These are phyloP conservation scores for Accipiter virgatus DNA, from an alignment of 2,113 vertebrate species.

Conservation along the genomic window DNA sequence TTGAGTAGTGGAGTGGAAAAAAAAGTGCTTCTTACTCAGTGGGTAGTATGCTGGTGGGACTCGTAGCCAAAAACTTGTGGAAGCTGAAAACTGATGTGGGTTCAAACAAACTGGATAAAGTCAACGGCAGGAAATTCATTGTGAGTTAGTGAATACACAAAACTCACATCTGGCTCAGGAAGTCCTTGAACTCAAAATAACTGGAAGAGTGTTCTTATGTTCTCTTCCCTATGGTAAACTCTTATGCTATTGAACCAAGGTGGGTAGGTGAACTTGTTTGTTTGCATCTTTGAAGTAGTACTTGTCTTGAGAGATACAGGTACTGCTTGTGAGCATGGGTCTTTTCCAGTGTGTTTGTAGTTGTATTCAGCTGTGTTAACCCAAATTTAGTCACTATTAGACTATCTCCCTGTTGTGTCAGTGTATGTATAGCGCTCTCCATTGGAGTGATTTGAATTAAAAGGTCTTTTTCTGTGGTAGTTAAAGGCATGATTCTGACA, in stretches of 20 bases:
- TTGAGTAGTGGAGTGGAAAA: neutral
- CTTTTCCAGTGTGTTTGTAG: neutral
- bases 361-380: neutral
- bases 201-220: neutral
- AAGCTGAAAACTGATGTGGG: neutral
- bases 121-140: slow-evolving; percentile 3
- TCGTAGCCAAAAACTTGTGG: neutral
- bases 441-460: neutral
- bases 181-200: slow-evolving; percentile 34
- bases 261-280: neutral
- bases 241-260: neutral
- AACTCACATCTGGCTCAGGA: neutral
- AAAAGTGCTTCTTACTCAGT: neutral
- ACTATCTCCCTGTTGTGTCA: neutral
- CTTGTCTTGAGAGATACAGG: neutral
- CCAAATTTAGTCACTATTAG: no score
- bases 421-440: neutral
- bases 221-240: neutral
- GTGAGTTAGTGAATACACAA: neutral
- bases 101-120: neutral
- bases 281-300: neutral
- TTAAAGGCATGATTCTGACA: neutral
- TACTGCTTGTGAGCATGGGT: neutral
- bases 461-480: neutral
- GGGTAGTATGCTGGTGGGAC: neutral